phyloP scores from a whole-genome alignment of 2,113 vertebrate genomes.

The Catharus bicknelli region DNA sequence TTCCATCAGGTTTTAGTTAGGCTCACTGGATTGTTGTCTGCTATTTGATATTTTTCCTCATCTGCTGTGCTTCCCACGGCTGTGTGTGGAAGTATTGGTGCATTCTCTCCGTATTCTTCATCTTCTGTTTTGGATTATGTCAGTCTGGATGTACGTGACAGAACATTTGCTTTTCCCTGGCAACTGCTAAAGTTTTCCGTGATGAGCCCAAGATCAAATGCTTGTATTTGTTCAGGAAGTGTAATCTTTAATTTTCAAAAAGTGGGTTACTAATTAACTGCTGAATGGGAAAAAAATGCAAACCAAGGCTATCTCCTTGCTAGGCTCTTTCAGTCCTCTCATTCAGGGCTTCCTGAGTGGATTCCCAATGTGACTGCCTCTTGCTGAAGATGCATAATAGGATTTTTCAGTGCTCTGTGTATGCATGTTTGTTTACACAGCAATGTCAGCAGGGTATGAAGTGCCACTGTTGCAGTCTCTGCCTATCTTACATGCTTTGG shows the following conservation, averaged over 20 bases:
- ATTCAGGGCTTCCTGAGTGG: neutral
- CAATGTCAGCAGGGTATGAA: neutral
- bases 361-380: neutral
- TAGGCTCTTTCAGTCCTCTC: neutral
- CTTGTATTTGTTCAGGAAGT: conserved; percentile 46
- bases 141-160: conserved; percentile 36
- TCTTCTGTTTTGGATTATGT: conserved; percentile 58
- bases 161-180: conserved; percentile 54
- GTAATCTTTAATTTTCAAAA: conserved; percentile 50
- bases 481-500: neutral
- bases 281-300: conserved; percentile 3
- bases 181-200: conserved; percentile 51
- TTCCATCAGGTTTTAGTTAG: conserved; percentile 28
- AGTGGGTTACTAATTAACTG: conserved; percentile 50
- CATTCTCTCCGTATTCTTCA: neutral
- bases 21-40: neutral
- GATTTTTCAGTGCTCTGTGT: neutral
- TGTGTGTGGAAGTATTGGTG: neutral
- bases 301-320: neutral
- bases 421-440: neutral
- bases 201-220: conserved; percentile 31
- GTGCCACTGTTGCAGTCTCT: neutral
- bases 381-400: neutral
- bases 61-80: neutral
- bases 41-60: neutral